Evolutionary conservation across 2,888 invertebrate genomes (phyloP).

Genomic region (Zonitis immaculata): DNA sequence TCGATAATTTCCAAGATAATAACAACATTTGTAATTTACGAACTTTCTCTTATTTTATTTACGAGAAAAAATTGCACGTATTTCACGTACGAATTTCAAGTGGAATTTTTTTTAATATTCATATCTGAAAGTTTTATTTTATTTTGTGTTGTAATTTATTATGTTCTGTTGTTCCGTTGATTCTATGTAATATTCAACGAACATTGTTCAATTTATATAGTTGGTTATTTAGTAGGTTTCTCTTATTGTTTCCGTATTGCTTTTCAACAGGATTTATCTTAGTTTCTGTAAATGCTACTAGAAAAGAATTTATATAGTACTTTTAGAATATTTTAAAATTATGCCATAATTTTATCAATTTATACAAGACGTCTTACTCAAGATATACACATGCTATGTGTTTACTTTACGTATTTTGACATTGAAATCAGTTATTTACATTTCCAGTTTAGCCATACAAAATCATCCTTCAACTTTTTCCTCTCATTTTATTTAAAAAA

Average conservation of each 20-base stretch:
- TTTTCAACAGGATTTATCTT: neutral
- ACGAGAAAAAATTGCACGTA: neutral
- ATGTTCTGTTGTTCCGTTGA: neutral
- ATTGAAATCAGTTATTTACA: neutral
- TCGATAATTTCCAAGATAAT: too few relatives aligned
- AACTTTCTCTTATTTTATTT: neutral
- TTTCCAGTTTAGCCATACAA: neutral
- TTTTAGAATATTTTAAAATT: slow-evolving; percentile 2
- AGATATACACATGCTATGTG: too few relatives aligned
- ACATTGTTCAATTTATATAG: neutral
- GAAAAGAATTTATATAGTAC: neutral
- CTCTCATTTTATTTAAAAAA: too few relatives aligned
- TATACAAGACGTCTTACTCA: neutral
- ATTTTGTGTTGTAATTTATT: neutral
- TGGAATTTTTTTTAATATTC: neutral
- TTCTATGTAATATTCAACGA: slow-evolving; percentile 3
- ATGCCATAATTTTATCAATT: neutral
- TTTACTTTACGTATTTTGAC: neutral
- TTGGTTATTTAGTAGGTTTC: neutral
- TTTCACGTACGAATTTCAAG: too few relatives aligned
- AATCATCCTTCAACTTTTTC: too few relatives aligned
- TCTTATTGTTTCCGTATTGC: slow-evolving; percentile 3
- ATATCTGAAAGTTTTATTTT: neutral
- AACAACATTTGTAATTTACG: neutral
- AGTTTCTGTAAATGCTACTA: neutral